Evolutionary conservation across 2,888 invertebrate species (phyloP), one percentile per base, ranked within the genome.

Genomic region (Noctua pronuba): DNA sequence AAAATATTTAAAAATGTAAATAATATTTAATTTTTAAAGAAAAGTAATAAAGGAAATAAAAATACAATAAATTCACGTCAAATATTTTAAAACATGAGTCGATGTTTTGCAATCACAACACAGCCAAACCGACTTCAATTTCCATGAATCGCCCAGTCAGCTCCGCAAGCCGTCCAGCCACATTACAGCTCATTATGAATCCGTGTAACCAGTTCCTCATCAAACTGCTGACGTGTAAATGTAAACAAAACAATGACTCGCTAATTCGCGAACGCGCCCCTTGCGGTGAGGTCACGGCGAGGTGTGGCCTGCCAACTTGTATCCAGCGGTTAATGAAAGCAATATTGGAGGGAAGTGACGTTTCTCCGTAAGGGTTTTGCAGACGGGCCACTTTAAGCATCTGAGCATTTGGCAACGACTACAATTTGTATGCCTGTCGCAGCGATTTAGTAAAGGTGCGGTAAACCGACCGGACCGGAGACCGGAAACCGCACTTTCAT

Each of bases 161-260:
- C 71, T 75, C 65, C 70, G 70, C 81, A 80, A 82, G 79, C 74
- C 78, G 75, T 74, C 72, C 74, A 79, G 75, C 76, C 55, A 70
- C 69, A 79, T 86, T 82, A 77, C 79, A 75, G 82, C 90, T 90
- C 88, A 90, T 92, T 90, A 90, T 88, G 88, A 91, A 91, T 91
- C 92, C 86, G 78, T 88, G 88, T 91, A 91, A 91, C 91, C 92
- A 89, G 89, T 88, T 89, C 85, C 83, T 87, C 82, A 85, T 92
- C 91, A 93, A 94, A 93, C 91, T 92, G 95, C 95, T 95, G 95
- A 96, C 95, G 96, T 96, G 95, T 95, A 96, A 96, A 95, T 95
- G 95, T 95, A 95, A 96, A 94, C 95, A 96, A 95, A 96, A 95
- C 95, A 96, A 95, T 96, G 96, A 96, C 94, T 96, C 90, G 95